These are phyloP conservation scores for Drosophila mayaguana DNA, from an alignment of 2,888 invertebrate species.

Conservation along the genomic window DNA sequence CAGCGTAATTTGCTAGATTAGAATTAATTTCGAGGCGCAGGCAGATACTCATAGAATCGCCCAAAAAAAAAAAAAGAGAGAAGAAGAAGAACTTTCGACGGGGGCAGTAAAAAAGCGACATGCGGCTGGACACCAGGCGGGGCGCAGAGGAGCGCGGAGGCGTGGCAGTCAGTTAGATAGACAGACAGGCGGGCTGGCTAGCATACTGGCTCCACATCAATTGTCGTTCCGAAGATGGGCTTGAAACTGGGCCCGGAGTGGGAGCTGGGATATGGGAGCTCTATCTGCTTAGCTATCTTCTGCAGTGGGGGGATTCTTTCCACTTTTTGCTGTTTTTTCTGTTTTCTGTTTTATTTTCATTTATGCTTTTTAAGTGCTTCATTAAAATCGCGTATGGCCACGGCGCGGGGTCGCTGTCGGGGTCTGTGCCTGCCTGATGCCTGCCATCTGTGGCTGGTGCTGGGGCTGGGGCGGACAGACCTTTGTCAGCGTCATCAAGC, in stretches of 20 bases:
- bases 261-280: background rate
- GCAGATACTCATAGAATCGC: conserved; percentile 28
- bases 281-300: conserved; percentile 22
- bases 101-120: conserved; percentile 47
- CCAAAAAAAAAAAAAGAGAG: background rate
- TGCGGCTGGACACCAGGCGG: conserved; percentile 20
- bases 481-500: conserved; percentile 79
- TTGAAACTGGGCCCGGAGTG: conserved; percentile 39
- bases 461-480: conserved; percentile 63
- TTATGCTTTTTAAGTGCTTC: conserved; percentile 82
- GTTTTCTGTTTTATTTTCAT: conserved; percentile 71
- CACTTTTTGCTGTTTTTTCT: conserved; percentile 23
- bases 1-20: conserved; percentile 79
- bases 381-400: conserved; percentile 77
- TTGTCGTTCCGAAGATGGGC: conserved; percentile 74
- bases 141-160: background rate
- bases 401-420: conserved; percentile 49
- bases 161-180: conserved; percentile 20
- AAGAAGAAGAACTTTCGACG: conserved; percentile 48
- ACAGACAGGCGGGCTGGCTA: conserved; percentile 14
- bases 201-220: conserved; percentile 73
- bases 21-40: conserved; percentile 75
- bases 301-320: conserved; percentile 47
- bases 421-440: conserved; percentile 14
- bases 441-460: conserved; percentile 25